Evolutionary conservation across 2,113 vertebrate genomes (phyloP), one percentile per base, ranked within the genome.

Genomic region (Elaphurus davidianus): DNA sequence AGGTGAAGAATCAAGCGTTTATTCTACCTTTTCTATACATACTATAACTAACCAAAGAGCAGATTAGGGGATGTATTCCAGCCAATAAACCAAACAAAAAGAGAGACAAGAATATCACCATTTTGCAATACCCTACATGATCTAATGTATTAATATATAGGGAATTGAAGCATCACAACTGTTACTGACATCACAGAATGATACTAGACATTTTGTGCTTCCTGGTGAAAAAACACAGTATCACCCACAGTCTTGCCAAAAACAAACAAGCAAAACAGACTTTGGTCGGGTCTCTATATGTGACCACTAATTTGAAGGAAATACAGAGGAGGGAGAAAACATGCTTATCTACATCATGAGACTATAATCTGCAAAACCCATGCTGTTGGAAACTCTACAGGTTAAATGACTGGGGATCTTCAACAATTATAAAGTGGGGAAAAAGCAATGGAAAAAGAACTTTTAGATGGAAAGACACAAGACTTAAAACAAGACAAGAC

Each of bases 301-400:
- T 86, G 36, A 89, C 52, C 78, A 86, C 7, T 33, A 96, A 74
- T 95, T 94, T 94, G 36, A 36, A 92, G 84, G 89, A 57, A 95
- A 81, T n/a, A 85, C 14, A 87, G 8, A 96, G 59, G 6, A 83
- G 9, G 23, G 30, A 93, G 79, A 78, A 71, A 87, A 62, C 0
- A 88, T 27, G 8, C 7, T 43, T 71, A 86, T 40, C 3, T 25
- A 78, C 2, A 83, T 28, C 36, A 52, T 12, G 55, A 81, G 21
- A 84, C 50, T 43, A n/a, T 40, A 78, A 87, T 81, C 52, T 86
- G 9, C 30, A 71, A 57, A 85, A 89, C 40, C 5, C 52, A 85
- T 28, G 50, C 5, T 30, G 4, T 71, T 40, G 81, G 40, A 79
- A 91, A 81, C 23, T 54, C 86, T 55, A 14, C 16, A 40, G 11